Conservation (phyloP, 1,140 invertebrate genomes). For the Monomorium pharaonis region DNA sequence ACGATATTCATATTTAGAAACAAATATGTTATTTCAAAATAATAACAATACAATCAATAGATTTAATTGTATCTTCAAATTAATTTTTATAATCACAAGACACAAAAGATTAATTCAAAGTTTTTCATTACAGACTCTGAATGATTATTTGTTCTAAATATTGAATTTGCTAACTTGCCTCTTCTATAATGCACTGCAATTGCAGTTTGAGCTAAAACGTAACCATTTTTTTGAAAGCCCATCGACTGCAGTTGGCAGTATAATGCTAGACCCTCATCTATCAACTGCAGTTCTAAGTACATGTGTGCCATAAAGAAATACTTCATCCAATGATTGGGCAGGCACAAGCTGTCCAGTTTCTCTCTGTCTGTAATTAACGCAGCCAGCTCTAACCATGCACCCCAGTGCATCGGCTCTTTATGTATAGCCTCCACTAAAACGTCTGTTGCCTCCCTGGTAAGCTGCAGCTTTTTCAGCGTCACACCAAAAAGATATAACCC, state of each 20-base stretch:
- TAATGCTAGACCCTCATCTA: slow-evolving; percentile 95
- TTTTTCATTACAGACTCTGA: neutral
- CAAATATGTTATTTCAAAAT: neutral
- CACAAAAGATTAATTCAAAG: neutral
- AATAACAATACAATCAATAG: neutral
- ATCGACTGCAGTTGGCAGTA: slow-evolving; percentile 91
- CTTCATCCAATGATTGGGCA: slow-evolving; percentile 98
- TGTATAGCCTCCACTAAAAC: slow-evolving; percentile 92
- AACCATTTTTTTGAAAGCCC: slow-evolving; percentile 95
- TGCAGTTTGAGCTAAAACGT: slow-evolving; percentile 96
- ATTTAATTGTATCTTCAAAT: neutral
- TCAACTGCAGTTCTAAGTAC: slow-evolving; percentile 95
- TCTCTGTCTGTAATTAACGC: slow-evolving; percentile 93
- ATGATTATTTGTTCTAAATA: slow-evolving; percentile 36
- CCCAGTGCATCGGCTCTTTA: slow-evolving; percentile 94
- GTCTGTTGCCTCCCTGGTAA: slow-evolving; percentile 90
- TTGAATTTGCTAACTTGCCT: slow-evolving; percentile 86
- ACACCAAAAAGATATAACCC: slow-evolving; percentile 96
- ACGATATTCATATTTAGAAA: neutral
- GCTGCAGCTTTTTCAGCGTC: slow-evolving; percentile 94
- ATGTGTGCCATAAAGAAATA: slow-evolving; percentile 96
- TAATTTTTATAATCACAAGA: slow-evolving; percentile 20
- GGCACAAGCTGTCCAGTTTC: slow-evolving; percentile 87
- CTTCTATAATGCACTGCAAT: slow-evolving; percentile 96
- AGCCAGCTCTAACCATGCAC: slow-evolving; percentile 97